A percentile compares a stretch with the other conserved stretches of the same genome.
Evolutionary conservation across 1,140 invertebrate species (phyloP).

Genomic region (Drosophila ananassae): DNA sequence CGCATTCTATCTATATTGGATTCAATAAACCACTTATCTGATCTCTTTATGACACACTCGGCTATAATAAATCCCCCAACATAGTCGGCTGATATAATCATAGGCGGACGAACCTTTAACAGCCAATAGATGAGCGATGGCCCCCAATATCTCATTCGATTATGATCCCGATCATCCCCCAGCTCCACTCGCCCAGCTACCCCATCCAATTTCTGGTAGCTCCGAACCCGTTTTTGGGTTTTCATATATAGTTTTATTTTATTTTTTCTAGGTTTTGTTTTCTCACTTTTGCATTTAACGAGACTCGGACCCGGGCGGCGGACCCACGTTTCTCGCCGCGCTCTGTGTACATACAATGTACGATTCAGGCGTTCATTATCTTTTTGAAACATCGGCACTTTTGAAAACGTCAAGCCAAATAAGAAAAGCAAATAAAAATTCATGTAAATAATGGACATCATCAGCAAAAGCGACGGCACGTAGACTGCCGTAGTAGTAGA

Average conservation of each 20-base stretch:
- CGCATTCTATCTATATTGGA: slow-evolving; percentile 22
- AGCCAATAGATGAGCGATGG: slow-evolving; percentile 29
- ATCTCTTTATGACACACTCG: slow-evolving; percentile 34
- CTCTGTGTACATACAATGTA: slow-evolving; percentile 51
- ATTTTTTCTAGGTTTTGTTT: slow-evolving; percentile 41
- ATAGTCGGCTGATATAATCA: slow-evolving; percentile 23
- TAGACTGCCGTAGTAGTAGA: slow-evolving; percentile 48
- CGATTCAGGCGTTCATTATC: slow-evolving; percentile 75
- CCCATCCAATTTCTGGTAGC: slow-evolving; percentile 39
- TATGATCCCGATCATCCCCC: slow-evolving; percentile 32
- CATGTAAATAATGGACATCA: slow-evolving; percentile 83
- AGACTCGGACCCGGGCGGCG: slow-evolving; percentile 18
- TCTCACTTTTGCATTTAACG: slow-evolving; percentile 50
- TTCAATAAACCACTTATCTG: slow-evolving; percentile 39
- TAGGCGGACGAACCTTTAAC: slow-evolving; percentile 6
- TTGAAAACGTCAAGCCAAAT: slow-evolving; percentile 81
- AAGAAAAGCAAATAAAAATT: slow-evolving; percentile 82
- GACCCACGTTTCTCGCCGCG: slow-evolving; percentile 12
- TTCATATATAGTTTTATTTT: slow-evolving; percentile 9
- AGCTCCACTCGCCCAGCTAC: not conserved
- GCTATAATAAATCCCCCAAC: slow-evolving; percentile 30
- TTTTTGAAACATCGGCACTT: slow-evolving; percentile 81
- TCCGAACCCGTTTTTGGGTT: slow-evolving; percentile 42
- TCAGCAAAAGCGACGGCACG: slow-evolving; percentile 72
- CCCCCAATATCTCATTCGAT: slow-evolving; percentile 42